Base-by-base conservation (phyloP, 2,797 vertebrate species). In the Kryptolebias ocellatus region DNA sequence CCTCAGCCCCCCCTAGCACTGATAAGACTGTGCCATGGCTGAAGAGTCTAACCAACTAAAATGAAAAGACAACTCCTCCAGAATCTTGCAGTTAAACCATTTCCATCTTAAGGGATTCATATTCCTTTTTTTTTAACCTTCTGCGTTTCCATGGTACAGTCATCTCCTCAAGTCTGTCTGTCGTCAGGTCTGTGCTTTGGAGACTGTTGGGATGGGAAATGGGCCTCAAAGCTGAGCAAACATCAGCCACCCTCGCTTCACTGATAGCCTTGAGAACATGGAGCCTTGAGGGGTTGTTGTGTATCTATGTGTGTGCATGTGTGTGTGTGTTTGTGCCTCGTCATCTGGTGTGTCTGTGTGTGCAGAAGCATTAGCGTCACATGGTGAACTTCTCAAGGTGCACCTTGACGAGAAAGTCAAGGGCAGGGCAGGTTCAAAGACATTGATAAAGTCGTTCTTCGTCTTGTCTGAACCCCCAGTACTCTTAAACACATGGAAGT, bases 151-250 rank as follows among this genome's bases (percentile, higher is more conserved):
- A 16, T 3, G 52, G 28, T 61, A 16, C 5, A 27, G 4, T 39
- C 2, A 63, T 17, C 53, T 49, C 49, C 47, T 71, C 11, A 50
- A 17, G 29, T 46, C 18, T 61, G 39, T 59, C 1, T 17, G 60
- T 55, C 1, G 11, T 51, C 53, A 76, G 34, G 20, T 62, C 54
- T 51, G 39, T 34, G 53, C 64, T 57, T n/a, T 1, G 8, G 57
- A 56, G 57, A 49, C 69, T 29, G 65, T 68, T 84, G 83, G 83
- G 87, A 89, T 57, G 39, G 90, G 87, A 91, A 91, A 79, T 60
- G 16, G 83, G 79, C 92, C 92, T 91, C 93, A 96, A 95, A 96
- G 95, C 95, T 95, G 94, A 94, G 93, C 93, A 96, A 96, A 97
- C 95, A 97, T 72, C 73, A 70, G 67, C 81, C 81, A 76, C 76